Percentiles rank a stretch among this genome's conserved stretches.
Evolutionary conservation across 1,140 invertebrate species (phyloP).

Genomic region (Neuroterus valhalla): DNA sequence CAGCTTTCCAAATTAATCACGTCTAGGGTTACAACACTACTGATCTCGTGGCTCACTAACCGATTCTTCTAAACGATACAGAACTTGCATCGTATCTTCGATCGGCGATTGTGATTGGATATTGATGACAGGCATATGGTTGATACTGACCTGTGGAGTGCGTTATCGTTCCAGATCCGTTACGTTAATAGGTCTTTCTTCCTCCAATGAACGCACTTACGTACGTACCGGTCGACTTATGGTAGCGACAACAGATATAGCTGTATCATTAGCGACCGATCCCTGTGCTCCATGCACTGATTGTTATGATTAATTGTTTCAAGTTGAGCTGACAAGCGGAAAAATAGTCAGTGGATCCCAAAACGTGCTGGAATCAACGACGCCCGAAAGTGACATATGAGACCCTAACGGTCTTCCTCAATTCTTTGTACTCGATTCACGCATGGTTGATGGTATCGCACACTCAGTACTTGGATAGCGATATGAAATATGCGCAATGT

Average conservation of each 20-base stretch:
- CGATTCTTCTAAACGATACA: no score
- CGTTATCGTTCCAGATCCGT: slow-evolving; percentile 62
- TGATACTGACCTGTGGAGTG: slow-evolving; percentile 19
- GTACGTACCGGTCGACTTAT: slow-evolving; percentile 70
- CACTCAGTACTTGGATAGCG: slow-evolving; percentile 3
- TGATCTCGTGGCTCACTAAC: no score
- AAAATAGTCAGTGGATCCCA: slow-evolving; percentile 8
- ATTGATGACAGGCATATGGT: slow-evolving; percentile 1
- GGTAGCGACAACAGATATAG: slow-evolving; percentile 53
- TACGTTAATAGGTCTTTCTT: slow-evolving; percentile 71
- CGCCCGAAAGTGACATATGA: neutral
- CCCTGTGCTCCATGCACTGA: slow-evolving; percentile 26
- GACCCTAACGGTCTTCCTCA: slow-evolving; percentile 51
- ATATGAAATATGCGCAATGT: neutral
- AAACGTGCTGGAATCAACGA: slow-evolving; percentile 20
- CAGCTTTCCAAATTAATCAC: no score
- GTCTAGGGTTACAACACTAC: no score
- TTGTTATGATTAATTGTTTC: neutral
- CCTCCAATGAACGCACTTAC: slow-evolving; percentile 52
- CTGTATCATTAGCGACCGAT: slow-evolving; percentile 56
- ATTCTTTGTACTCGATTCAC: neutral
- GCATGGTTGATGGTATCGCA: slow-evolving; percentile 3
- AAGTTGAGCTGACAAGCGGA: neutral
- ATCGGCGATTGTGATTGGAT: neutral
- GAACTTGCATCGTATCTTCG: neutral